A percentile compares a stretch with the other conserved stretches of the same genome.
phyloP scores from a whole-genome alignment of 2,888 invertebrate species.

The Piscicola geometra region DNA sequence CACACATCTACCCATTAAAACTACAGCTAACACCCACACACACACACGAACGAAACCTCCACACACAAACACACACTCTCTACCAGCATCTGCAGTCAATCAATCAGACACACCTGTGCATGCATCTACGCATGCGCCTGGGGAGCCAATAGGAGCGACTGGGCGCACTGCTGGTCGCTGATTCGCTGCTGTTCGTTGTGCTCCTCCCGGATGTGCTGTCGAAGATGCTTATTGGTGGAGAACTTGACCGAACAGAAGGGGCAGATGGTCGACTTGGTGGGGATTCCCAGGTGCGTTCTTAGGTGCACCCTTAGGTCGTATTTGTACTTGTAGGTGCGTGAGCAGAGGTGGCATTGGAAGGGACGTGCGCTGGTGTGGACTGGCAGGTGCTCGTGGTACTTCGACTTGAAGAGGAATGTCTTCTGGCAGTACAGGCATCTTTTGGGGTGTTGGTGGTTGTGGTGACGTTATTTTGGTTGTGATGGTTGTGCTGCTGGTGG shows the following conservation, averaged over 20 bases:
- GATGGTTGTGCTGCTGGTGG: too few relatives aligned
- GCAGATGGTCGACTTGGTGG: constrained; percentile 47
- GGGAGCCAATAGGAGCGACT: constrained; percentile 32
- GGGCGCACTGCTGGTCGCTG: constrained; percentile 40
- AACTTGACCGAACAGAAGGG: constrained; percentile 45
- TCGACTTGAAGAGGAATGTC: constrained; percentile 46
- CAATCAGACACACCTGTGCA: neutral
- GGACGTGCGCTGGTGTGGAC: constrained; percentile 46
- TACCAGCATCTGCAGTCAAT: neutral
- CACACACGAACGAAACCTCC: neutral
- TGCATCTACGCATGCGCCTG: neutral
- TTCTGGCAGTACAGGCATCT: constrained; percentile 44
- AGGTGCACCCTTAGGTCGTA: constrained; percentile 46
- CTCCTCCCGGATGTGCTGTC: constrained; percentile 43
- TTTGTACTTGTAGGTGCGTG: constrained; percentile 47
- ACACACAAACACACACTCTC: constrained; percentile 5
- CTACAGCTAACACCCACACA: neutral
- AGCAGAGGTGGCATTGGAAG: constrained; percentile 45
- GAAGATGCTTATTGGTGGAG: constrained; percentile 44
- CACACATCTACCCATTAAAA: neutral
- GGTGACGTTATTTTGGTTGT: too few relatives aligned
- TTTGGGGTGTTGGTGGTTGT: neutral
- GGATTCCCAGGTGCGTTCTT: constrained; percentile 46
- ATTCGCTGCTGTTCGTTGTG: constrained; percentile 43
- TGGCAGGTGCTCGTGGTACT: constrained; percentile 46